These are phyloP conservation scores for Tetropium fuscum DNA, from an alignment of 2,888 invertebrate genomes.

Conservation along the genomic window DNA sequence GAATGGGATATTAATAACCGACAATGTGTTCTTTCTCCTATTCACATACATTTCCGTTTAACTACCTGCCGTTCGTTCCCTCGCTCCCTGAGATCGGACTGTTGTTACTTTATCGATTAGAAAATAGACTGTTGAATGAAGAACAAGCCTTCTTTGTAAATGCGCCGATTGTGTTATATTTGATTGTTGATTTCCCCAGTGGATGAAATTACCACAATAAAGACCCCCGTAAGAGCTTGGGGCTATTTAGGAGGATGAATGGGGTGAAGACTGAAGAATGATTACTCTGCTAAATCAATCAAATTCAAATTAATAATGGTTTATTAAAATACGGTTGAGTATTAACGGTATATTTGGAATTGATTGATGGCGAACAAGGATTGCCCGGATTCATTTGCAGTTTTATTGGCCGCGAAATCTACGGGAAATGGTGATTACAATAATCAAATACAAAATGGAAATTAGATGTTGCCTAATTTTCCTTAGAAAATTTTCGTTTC, in stretches of 20 bases:
- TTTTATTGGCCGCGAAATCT: neutral
- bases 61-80: constrained; percentile 2
- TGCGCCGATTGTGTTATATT: constrained; percentile 19
- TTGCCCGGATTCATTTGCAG: constrained; percentile 4
- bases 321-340: constrained; percentile 32
- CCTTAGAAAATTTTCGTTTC: too few species aligned
- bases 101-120: constrained; percentile 24
- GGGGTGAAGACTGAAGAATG: constrained; percentile 35
- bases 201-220: constrained; percentile 28
- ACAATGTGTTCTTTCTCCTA: constrained; percentile 6
- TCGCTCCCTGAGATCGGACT: constrained; percentile 10
- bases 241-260: constrained; percentile 32
- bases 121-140: constrained; percentile 22
- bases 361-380: constrained; percentile 17
- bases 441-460: too few species aligned
- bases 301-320: constrained; percentile 40
- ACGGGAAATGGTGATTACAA: too few species aligned
- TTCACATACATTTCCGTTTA: constrained; percentile 13
- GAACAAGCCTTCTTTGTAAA: constrained; percentile 24
- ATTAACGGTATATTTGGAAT: constrained; percentile 28
- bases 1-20: constrained; percentile 11
- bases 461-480: too few species aligned
- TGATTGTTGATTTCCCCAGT: constrained; percentile 24
- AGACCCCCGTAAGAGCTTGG: constrained; percentile 16
- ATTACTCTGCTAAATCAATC: constrained; percentile 38